Evolutionary conservation across 2,113 vertebrate species (phyloP).

Genomic region (Embiotoca jacksoni): DNA sequence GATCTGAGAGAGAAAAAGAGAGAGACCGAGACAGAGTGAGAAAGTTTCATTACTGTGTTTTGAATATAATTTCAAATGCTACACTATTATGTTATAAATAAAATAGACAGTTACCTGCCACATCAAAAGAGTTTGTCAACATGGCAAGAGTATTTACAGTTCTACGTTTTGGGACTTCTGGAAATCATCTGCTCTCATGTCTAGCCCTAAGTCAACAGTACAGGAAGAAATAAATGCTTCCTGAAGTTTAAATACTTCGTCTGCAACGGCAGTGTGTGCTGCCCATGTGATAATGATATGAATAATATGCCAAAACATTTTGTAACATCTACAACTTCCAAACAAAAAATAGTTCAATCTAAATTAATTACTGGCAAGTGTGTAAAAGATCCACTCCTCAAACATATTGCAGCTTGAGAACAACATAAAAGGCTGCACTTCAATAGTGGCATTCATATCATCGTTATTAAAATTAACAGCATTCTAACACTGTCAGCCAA

Average conservation of each 20-base stretch:
- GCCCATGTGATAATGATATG: neutral
- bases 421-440: constrained; percentile 5
- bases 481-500: constrained; percentile 4
- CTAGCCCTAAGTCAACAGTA: neutral
- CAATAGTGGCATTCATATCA: neutral
- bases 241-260: neutral
- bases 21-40: constrained; percentile 46
- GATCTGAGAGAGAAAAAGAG: constrained; percentile 73
- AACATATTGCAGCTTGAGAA: neutral
- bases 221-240: neutral
- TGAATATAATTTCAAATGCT: constrained; percentile 55
- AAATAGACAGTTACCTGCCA: constrained; percentile 27
- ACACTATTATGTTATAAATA: constrained; percentile 45
- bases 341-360: constrained; percentile 1
- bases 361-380: neutral
- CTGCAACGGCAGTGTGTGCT: too few relatives aligned
- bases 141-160: neutral
- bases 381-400: constrained; percentile 1
- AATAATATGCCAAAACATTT: neutral
- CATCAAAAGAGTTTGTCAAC: constrained; percentile 18
- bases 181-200: neutral
- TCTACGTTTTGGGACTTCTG: neutral
- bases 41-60: constrained; percentile 62
- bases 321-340: neutral
- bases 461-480: neutral